Evolutionary conservation across 2,797 vertebrate species (phyloP).

Genomic region (Orientallactaga sibirica): DNA sequence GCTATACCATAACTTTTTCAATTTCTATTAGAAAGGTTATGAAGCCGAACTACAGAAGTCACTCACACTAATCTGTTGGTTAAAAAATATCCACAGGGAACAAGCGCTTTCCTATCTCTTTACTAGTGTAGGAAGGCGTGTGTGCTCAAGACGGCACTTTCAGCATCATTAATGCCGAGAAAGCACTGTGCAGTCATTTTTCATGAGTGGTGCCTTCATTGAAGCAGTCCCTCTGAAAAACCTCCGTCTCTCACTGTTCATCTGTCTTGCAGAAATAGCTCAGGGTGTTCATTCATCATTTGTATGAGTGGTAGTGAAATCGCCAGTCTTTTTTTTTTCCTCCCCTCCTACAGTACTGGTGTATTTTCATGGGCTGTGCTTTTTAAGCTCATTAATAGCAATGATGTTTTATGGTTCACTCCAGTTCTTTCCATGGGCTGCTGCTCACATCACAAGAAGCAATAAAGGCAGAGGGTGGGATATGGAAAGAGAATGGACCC

Average conservation of each 20-base stretch:
- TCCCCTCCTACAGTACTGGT: conserved; percentile 45
- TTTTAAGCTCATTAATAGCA: conserved; percentile 85
- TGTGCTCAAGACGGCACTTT: conserved; percentile 83
- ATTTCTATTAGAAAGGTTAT: conserved; percentile 83
- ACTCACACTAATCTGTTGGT: conserved; percentile 78
- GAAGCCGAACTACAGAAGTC: conserved; percentile 80
- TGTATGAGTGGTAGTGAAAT: conserved; percentile 80
- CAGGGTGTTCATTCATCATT: conserved; percentile 84
- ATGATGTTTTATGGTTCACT: conserved; percentile 80
- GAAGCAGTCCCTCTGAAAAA: conserved; percentile 72
- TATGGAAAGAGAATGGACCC: conserved; percentile 41
- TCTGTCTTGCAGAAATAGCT: conserved; percentile 81
- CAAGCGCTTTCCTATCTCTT: conserved; percentile 60
- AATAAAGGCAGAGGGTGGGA: conserved; percentile 74
- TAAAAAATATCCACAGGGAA: conserved; percentile 64
- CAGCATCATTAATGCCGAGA: conserved; percentile 84
- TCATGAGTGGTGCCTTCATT: conserved; percentile 81
- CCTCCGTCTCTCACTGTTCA: conserved; percentile 77
- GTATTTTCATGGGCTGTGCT: conserved; percentile 79
- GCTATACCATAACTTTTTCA: conserved; percentile 82
- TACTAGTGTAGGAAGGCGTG: conserved; percentile 82
- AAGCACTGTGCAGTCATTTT: conserved; percentile 80
- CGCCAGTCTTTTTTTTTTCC: conserved; percentile 15
- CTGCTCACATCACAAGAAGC: conserved; percentile 77
- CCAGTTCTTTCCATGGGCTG: conserved; percentile 75